Evolutionary conservation across 2,113 vertebrate genomes (phyloP).

Genomic region (Cromileptes altivelis): DNA sequence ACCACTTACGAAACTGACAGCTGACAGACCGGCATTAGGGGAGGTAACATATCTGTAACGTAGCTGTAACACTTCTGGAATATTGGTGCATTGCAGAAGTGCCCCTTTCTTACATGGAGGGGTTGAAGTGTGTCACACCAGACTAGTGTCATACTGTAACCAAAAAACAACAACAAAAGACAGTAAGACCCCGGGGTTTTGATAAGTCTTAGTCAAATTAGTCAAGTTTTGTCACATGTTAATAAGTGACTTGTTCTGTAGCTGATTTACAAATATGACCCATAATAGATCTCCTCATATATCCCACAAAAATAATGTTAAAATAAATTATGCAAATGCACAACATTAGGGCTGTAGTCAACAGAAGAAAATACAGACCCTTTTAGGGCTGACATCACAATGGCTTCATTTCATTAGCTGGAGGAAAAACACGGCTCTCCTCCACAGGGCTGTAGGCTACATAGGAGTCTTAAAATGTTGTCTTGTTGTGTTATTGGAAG

Average conservation of each 20-base stretch:
- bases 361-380: too few species aligned
- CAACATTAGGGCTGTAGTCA: too few species aligned
- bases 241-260: neutral
- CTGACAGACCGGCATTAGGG: conserved; percentile 66
- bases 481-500: too few species aligned
- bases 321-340: neutral
- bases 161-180: conserved; percentile 1
- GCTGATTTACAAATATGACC: neutral
- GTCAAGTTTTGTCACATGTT: neutral
- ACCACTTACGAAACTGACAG: conserved; percentile 68
- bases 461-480: too few species aligned
- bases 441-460: too few species aligned
- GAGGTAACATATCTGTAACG: conserved; percentile 54
- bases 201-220: neutral
- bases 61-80: conserved; percentile 29
- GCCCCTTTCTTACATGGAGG: conserved; percentile 21
- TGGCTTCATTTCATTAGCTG: too few species aligned
- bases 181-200: neutral
- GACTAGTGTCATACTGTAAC: neutral
- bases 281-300: neutral
- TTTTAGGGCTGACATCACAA: too few species aligned
- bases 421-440: too few species aligned
- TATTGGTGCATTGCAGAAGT: conserved; percentile 27
- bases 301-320: neutral
- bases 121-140: conserved; percentile 9